Base-by-base conservation (phyloP, 2,888 invertebrate species). In the Epinotia brunnichana region DNA sequence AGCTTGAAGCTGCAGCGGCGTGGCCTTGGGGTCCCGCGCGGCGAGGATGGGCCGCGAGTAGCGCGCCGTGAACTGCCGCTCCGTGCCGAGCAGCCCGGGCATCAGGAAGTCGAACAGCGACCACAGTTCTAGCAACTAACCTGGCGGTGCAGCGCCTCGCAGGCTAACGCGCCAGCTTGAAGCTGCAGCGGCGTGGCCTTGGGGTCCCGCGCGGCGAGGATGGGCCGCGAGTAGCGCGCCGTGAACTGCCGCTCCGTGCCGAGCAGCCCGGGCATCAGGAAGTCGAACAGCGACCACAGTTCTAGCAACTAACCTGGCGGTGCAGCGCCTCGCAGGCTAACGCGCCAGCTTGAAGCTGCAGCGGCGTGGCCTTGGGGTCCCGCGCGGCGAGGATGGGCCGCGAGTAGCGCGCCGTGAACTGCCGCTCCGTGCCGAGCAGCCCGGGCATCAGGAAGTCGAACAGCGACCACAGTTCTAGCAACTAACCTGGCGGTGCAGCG, bases 401-500 rank as follows among this genome's bases (percentile, higher is more conserved):
- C 60, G 97, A 97, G 86, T 96, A 96, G 76, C 95, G 95, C 62
- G 97, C 96, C 68, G 97, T 97, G 89, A 99, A 99, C 93, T 99
- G 98, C 78, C 97, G 97, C 91, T 99, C 99, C 0, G 97, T 97
- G 39, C 99, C 99, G 71, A 99, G 94, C 82, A 99, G 98, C 0
- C 99, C 99, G 0, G 99, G 99, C 98, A 99, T 99, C 63, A 99
- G 94, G 92, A 99, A 99, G 92, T 99, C 99, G 92, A 99, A 99
- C 51, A 99, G 94, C 9, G 99, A 98, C 99, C 99, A 99, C 76
- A 99, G 92, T 87, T 99, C 99, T 54, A 99, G 93, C 0, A 99
- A 99, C 87, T n/a, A n/a, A n/a, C n/a, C n/a, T n/a, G n/a, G n/a
- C n/a, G n/a, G n/a, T n/a, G n/a, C n/a, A n/a, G n/a, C n/a, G n/a